Evolutionary conservation across 2,888 invertebrate genomes (phyloP), one percentile per base, ranked within the genome.

Genomic region (Folsomia manolachei): DNA sequence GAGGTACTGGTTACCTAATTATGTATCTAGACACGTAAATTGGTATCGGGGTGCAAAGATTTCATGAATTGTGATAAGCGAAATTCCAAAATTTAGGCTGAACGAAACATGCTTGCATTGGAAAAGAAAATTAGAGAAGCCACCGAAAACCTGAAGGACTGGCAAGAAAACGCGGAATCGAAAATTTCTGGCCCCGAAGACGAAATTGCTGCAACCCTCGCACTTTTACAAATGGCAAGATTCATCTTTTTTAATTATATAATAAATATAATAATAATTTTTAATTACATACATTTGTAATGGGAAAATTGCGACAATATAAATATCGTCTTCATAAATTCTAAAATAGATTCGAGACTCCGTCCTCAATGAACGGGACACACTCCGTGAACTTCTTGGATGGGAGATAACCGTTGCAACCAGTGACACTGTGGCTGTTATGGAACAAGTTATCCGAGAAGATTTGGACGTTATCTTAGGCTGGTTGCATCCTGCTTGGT

Each of bases 391-490:
- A 9, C 64, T 80, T 1, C 69, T 80, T 0, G 71, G n/a, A 1
- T 79, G 79, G 79, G 80, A 80, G 65, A 77, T 76, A 61, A 76
- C 77, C 64, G 67, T 78, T 7, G 79, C 79, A 0, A 77, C 77
- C 14, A 74, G 72, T 53, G 66, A 74, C 19, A 77, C 80, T 1
- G 75, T 75, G 0, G 69, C 68, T 14, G 74, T 76, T 73, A 79
- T 80, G 77, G 79, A 79, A 67, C 27, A 73, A 56, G 75, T 78
- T 18, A 78, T 80, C 27, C 68, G 71, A 11, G 70, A 75, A 23
- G 80, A 80, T 61, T 72, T 80, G 69, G 75, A 80, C 62, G 70
- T 75, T 23, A 73, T 80, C 61, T 62, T 79, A 27, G 72, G 72
- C 53, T 71, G 71, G 75, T 26, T 73, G 74, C 76, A 80, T 66